Percentiles rank a stretch among this genome's conserved stretches.
Conservation (phyloP, 2,113 vertebrate species). For the Chloropsis hardwickii region DNA sequence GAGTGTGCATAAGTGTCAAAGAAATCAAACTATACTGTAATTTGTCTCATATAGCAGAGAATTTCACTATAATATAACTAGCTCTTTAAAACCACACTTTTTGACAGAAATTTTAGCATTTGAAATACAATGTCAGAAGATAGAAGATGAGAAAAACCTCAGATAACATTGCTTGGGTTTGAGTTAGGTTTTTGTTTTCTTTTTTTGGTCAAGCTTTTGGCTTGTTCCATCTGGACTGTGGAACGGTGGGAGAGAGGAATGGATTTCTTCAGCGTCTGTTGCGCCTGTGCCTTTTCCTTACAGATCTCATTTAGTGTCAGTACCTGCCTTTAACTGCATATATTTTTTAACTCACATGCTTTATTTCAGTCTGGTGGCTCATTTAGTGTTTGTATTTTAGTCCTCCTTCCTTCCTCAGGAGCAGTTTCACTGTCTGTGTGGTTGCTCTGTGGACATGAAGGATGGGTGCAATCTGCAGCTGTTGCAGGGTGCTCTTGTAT, state of each 20-base stretch:
- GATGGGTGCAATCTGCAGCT: background rate
- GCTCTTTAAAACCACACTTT: background rate
- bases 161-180: background rate
- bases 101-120: background rate
- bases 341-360: background rate
- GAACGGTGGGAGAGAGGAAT: background rate
- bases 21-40: background rate
- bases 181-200: background rate
- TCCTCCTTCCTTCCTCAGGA: background rate
- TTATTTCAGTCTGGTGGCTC: background rate
- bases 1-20: background rate
- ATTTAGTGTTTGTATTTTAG: background rate
- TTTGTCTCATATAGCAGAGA: background rate
- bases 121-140: background rate
- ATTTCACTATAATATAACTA: background rate
- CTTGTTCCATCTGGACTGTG: background rate
- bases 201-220: background rate
- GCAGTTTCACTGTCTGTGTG: background rate
- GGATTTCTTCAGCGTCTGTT: background rate
- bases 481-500: background rate
- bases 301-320: background rate
- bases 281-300: background rate
- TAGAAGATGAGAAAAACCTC: background rate
- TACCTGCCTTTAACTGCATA: background rate
- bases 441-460: background rate